These are phyloP conservation scores for Addax nasomaculatus DNA, from an alignment of 2,113 vertebrate species.

Conservation along the genomic window DNA sequence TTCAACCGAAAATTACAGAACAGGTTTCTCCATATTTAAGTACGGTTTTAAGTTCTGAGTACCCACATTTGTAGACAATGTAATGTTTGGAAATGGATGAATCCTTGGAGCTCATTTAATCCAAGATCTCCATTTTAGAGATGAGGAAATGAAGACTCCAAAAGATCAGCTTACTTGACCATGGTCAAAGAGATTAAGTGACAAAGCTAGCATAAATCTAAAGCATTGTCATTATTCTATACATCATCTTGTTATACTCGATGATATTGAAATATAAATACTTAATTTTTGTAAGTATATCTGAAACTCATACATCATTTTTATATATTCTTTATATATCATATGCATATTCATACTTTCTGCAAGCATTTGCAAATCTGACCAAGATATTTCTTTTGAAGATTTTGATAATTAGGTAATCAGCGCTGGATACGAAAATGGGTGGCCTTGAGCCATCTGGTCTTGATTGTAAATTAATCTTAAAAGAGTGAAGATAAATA, in stretches of 20 bases:
- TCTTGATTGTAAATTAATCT: conserved; percentile 47
- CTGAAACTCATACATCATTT: neutral
- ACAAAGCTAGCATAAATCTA: neutral
- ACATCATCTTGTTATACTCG: neutral
- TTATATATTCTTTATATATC: neutral
- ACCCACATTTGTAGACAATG: neutral
- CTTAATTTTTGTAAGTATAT: neutral
- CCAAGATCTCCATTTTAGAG: neutral
- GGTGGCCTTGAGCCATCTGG: conserved; percentile 22
- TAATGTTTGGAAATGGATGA: neutral
- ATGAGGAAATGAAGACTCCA: conserved; percentile 10
- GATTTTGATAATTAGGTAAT: conserved; percentile 10
- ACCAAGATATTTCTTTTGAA: neutral
- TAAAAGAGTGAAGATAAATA: conserved; percentile 29
- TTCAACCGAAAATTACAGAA: neutral
- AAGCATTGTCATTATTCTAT: neutral
- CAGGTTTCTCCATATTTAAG: neutral
- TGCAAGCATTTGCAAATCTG: neutral
- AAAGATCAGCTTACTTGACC: neutral
- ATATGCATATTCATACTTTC: neutral
- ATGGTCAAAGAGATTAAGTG: conserved; percentile 14
- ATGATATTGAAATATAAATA: neutral
- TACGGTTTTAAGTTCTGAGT: neutral
- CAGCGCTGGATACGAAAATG: conserved; percentile 16
- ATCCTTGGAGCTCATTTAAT: neutral